These are phyloP conservation scores for Clinocottus analis DNA, from an alignment of 2,113 vertebrate genomes.

Conservation along the genomic window DNA sequence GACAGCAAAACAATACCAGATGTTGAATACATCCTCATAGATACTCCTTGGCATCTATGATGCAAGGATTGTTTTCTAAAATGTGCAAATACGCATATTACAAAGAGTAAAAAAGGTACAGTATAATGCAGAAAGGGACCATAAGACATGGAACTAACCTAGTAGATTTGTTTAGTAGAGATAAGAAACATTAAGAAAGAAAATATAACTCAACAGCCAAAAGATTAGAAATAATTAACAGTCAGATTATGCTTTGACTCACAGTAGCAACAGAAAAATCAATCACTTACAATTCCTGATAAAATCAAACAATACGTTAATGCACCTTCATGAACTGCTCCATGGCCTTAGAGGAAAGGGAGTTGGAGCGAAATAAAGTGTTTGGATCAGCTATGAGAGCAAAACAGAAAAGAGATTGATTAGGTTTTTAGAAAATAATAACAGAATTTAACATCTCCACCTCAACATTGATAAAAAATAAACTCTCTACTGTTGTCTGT, in stretches of 20 bases:
- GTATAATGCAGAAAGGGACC: neutral
- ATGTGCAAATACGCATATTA: conserved; percentile 2
- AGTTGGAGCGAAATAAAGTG: conserved; percentile 94
- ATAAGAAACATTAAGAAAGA: neutral
- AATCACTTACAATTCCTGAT: neutral
- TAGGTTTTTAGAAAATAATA: neutral
- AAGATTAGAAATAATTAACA: conserved; percentile 1
- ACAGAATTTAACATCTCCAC: neutral
- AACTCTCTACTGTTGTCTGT: neutral
- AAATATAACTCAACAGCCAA: neutral
- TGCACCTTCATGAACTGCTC: conserved; percentile 95
- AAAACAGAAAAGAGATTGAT: conserved; percentile 26
- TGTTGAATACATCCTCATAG: conserved; percentile 23
- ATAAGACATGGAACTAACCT: neutral
- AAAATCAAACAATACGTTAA: neutral
- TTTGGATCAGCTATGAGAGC: conserved; percentile 89
- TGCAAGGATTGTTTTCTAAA: neutral
- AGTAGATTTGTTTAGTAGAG: neutral
- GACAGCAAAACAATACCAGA: conserved; percentile 46
- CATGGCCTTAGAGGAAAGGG: conserved; percentile 92
- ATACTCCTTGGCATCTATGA: conserved; percentile 8
- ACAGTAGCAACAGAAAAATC: neutral
- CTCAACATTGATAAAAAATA: too few relatives aligned
- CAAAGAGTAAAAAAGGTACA: conserved; percentile 10
- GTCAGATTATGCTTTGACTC: neutral